Evolutionary conservation across 2,888 invertebrate genomes (phyloP).

Genomic region (Mythimna impura): DNA sequence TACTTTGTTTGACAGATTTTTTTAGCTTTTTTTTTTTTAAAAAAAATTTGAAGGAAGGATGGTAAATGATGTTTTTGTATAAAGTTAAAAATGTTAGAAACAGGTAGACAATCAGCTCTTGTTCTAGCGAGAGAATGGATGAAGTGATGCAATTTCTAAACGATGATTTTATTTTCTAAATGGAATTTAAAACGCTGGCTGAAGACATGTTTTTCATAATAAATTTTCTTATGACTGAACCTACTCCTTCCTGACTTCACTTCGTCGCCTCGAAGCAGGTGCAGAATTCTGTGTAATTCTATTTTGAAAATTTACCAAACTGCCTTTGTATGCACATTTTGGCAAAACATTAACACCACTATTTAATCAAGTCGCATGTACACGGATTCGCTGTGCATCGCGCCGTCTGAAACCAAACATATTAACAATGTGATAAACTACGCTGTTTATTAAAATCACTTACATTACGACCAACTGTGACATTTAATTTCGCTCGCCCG

Average conservation of each 20-base stretch:
- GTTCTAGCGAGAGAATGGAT: too few relatives aligned
- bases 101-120: too few relatives aligned
- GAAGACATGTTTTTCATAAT: neutral
- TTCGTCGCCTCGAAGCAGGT: neutral
- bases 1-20: neutral
- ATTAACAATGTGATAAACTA: constrained; percentile 50
- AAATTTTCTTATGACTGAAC: neutral
- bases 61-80: too few relatives aligned
- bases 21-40: neutral
- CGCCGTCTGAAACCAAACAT: constrained; percentile 41
- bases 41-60: neutral
- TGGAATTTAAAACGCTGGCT: neutral
- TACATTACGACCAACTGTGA: constrained; percentile 56
- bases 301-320: neutral
- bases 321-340: constrained; percentile 1
- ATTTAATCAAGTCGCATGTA: constrained; percentile 39
- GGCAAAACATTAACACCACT: constrained; percentile 21
- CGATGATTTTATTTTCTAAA: neutral
- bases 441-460: constrained; percentile 52
- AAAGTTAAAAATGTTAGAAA: too few relatives aligned
- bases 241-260: neutral
- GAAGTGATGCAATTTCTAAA: neutral
- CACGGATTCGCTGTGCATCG: constrained; percentile 31
- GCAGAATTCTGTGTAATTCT: neutral
- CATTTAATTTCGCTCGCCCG: constrained; percentile 42